Evolutionary conservation across 2,113 vertebrate genomes (phyloP).

Genomic region (Calypte anna): DNA sequence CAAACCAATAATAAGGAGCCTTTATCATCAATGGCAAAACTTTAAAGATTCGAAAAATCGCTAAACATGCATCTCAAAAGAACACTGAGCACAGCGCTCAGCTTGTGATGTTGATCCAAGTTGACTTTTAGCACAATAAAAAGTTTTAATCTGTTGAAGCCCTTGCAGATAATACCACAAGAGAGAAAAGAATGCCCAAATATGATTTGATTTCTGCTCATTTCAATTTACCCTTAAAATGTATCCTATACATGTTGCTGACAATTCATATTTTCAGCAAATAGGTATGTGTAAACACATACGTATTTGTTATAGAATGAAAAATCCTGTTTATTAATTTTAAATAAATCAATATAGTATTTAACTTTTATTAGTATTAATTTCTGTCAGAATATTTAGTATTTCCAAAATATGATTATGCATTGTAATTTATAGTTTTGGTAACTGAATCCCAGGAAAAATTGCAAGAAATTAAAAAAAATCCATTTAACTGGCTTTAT

Average conservation of each 20-base stretch:
- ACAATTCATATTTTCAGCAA: neutral
- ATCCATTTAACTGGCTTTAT: neutral
- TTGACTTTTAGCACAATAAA: neutral
- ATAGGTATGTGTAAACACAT: neutral
- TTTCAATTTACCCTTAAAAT: neutral
- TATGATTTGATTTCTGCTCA: neutral
- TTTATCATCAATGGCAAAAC: neutral
- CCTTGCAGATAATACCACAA: neutral
- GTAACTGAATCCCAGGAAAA: neutral
- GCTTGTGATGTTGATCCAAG: neutral
- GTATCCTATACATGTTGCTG: neutral
- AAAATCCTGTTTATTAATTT: neutral
- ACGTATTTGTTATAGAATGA: neutral
- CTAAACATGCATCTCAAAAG: neutral
- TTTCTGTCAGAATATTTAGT: neutral
- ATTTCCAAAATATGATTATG: neutral
- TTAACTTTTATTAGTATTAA: neutral
- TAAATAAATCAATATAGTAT: neutral
- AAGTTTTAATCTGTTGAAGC: neutral
- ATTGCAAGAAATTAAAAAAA: neutral
- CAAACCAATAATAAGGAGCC: neutral
- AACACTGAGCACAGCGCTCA: rapidly evolving
- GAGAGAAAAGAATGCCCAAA: neutral
- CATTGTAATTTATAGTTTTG: neutral
- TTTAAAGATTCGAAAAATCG: neutral